These are phyloP conservation scores for Elysia crispata DNA, from an alignment of 2,888 invertebrate species.

Conservation along the genomic window DNA sequence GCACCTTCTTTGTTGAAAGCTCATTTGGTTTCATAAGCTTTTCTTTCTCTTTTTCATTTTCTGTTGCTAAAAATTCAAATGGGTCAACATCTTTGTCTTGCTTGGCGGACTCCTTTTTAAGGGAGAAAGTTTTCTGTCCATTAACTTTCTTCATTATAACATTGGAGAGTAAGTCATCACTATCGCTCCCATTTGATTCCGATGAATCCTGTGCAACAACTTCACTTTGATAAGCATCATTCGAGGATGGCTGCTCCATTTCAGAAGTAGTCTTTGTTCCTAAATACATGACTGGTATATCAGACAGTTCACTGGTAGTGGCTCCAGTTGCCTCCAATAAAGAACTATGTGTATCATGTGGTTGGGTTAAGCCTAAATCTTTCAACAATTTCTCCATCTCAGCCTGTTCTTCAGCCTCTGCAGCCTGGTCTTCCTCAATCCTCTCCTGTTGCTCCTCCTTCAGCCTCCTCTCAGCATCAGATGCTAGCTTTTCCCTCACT, in stretches of 20 bases:
- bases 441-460: slow-evolving; percentile 16
- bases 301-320: neutral
- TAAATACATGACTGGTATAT: too few relatives aligned
- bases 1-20: too few relatives aligned
- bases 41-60: too few relatives aligned
- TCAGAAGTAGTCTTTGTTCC: too few relatives aligned
- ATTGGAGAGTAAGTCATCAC: neutral
- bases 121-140: too few relatives aligned
- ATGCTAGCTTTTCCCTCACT: slow-evolving; percentile 16
- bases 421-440: neutral
- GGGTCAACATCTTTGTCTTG: too few relatives aligned
- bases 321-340: neutral
- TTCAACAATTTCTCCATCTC: slow-evolving; percentile 41
- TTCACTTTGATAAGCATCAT: too few relatives aligned
- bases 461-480: slow-evolving; percentile 15
- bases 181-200: neutral
- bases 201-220: neutral
- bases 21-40: too few relatives aligned
- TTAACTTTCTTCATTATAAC: too few relatives aligned
- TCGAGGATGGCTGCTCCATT: too few relatives aligned
- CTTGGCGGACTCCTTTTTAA: too few relatives aligned
- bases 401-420: slow-evolving; percentile 29
- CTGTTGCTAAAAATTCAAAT: too few relatives aligned
- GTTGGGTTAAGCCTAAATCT: slow-evolving; percentile 32
- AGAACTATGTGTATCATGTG: neutral